Evolutionary conservation across 2,888 invertebrate species (phyloP).

Genomic region (Pilophorus perplexus): DNA sequence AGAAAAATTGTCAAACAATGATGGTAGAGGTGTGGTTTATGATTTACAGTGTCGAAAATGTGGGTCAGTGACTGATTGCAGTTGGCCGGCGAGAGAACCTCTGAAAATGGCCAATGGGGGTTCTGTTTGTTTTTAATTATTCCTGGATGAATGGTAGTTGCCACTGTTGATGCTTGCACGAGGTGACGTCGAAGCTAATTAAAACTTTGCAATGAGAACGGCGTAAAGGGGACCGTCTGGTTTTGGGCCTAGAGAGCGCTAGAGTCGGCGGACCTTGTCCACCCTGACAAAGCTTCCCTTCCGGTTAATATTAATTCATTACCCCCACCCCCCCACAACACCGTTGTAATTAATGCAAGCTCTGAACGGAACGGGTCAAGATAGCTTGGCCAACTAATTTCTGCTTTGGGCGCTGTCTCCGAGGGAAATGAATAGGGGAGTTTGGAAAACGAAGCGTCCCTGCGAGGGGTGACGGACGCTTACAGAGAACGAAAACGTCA

Average conservation of each 20-base stretch:
- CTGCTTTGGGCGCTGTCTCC: slow-evolving; percentile 19
- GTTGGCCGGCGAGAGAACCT: no score
- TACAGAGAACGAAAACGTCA: neutral
- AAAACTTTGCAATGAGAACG: no score
- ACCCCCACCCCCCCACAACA: neutral
- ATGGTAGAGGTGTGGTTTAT: no score
- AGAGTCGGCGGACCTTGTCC: slow-evolving; percentile 15
- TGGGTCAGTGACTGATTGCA: no score
- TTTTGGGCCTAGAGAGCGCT: no score
- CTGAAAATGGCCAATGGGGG: no score
- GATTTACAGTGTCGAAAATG: no score
- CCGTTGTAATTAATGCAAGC: slow-evolving; percentile 23
- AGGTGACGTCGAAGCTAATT: neutral
- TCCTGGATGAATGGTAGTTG: neutral
- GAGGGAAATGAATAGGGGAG: slow-evolving; percentile 25
- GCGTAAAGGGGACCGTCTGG: no score
- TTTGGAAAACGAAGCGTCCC: neutral
- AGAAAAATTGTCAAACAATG: no score
- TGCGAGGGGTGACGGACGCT: neutral
- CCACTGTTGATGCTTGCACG: neutral
- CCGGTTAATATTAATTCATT: slow-evolving; percentile 28
- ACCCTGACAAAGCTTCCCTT: slow-evolving; percentile 15
- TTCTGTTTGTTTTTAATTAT: neutral
- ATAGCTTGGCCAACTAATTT: slow-evolving; percentile 31
- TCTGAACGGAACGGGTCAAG: slow-evolving; percentile 25